Base-by-base conservation (phyloP, 2,888 invertebrate genomes). In the Agonopterix heracliana region DNA sequence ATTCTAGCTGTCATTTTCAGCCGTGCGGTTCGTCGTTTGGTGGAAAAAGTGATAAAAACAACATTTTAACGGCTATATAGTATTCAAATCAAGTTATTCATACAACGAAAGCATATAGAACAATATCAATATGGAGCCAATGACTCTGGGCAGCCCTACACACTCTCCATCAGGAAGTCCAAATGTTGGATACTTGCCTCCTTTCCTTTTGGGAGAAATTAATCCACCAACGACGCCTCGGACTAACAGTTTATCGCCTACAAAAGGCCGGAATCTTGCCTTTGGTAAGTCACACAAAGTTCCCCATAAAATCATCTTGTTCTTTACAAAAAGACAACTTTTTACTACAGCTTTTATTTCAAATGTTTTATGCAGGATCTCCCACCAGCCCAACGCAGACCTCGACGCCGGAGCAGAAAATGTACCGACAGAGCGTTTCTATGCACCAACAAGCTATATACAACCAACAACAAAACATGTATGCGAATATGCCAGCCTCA, bases 81-180 rank as follows among this genome's bases (percentile, higher is more conserved):
- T 42, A 42, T 12, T 13, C n/a, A 11, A 40, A 40, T 11, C 11
- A 40, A 11, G n/a, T 11, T 4, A 11, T 11, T 11, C 2, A 11
- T 40, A 1, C 11, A n/a, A 40, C n/a, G 13, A 10, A 1, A 9
- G 13, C 5, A 42, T 42, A 14, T 26, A 26, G 26, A 26, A 26
- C 26, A 26, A 26, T 26, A 26, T 26, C 49, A 75, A 79, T 76
- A 95, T 95, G 95, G 95, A 95, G 76, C 95, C 95, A 46, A 96
- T 96, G 95, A 90, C 92, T 48, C 81, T 96, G 59, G 95, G 95
- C 54, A 95, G 95, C 74, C 93, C 95, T 1, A 91, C 92, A 46
- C 92, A 93, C 62, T 93, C 93, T 57, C 93, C 94, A 26, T 90
- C 92, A 12, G 91, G 92, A 17, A 91, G 90, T 56, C 87, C 90